Evolutionary conservation across 2,113 vertebrate species (phyloP).

Genomic region (Cochlearius cochlearius): DNA sequence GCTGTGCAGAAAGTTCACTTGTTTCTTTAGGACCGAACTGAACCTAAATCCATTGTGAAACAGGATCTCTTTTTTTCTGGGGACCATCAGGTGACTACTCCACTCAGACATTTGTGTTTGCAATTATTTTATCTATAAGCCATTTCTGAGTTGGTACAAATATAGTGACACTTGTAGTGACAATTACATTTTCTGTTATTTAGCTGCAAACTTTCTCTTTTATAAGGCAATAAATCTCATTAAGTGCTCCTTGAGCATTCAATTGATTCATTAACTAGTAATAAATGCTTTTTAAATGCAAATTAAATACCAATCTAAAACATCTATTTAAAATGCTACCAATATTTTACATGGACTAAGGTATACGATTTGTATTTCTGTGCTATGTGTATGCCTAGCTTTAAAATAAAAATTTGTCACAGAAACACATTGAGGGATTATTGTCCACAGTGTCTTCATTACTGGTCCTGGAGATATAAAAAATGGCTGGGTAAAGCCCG

Average conservation of each 20-base stretch:
- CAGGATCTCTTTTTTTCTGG: no score
- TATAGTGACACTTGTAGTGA: slow-evolving; percentile 21
- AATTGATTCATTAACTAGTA: slow-evolving; percentile 70
- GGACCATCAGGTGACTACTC: neutral
- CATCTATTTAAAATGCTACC: slow-evolving; percentile 27
- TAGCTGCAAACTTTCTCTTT: slow-evolving; percentile 54
- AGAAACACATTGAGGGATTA: neutral
- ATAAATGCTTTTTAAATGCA: slow-evolving; percentile 68
- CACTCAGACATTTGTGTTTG: neutral
- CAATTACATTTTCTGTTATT: slow-evolving; percentile 49
- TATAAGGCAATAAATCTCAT: slow-evolving; percentile 68
- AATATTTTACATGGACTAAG: neutral
- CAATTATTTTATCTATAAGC: neutral
- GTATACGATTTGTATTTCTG: neutral
- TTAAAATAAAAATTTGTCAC: neutral
- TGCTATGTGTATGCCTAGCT: neutral
- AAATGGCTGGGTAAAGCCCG: rapidly evolving
- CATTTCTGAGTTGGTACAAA: neutral
- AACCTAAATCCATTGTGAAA: rapidly evolving
- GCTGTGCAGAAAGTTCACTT: neutral
- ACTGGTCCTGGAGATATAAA: neutral
- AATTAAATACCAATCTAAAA: slow-evolving; percentile 56
- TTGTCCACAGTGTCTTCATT: neutral
- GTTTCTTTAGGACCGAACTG: neutral
- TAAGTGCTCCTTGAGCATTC: slow-evolving; percentile 63